These are phyloP conservation scores for Myotis brandtii DNA, from an alignment of 2,113 vertebrate genomes.

Conservation along the genomic window DNA sequence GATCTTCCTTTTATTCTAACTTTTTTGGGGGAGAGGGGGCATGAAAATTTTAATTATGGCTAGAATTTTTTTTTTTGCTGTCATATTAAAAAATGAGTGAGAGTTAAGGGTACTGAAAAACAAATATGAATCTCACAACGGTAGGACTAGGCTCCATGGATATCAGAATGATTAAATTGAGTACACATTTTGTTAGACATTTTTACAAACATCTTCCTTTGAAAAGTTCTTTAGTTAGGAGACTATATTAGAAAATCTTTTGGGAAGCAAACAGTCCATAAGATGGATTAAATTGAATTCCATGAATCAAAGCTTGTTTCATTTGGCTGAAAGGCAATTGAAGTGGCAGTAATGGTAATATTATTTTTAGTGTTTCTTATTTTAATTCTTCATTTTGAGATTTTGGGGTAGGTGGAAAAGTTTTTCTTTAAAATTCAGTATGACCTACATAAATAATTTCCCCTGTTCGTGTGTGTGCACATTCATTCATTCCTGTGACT, in stretches of 20 bases:
- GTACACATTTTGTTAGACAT: not conserved
- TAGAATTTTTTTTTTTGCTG: conserved; percentile 39
- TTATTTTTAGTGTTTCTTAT: conserved; percentile 46
- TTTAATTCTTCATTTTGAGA: conserved; percentile 33
- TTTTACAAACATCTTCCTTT: conserved; percentile 32
- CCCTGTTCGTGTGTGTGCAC: not conserved
- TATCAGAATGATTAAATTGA: not conserved
- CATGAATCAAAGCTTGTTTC: conserved; percentile 28
- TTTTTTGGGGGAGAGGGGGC: not conserved
- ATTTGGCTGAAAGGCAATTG: not conserved
- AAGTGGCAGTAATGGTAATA: not conserved
- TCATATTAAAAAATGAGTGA: conserved; percentile 3
- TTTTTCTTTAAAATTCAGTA: not conserved
- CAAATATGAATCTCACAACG: not conserved
- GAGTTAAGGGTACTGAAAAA: conserved; percentile 23
- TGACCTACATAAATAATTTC: not conserved
- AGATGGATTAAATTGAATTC: conserved; percentile 75
- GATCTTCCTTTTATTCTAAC: not conserved
- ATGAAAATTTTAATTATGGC: conserved; percentile 15
- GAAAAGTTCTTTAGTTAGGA: conserved; percentile 3
- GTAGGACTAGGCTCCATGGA: not conserved
- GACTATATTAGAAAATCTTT: conserved; percentile 30
- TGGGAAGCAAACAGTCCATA: conserved; percentile 56
- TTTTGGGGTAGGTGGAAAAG: not conserved
- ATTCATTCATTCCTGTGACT: not conserved